phyloP scores from a whole-genome alignment of 2,113 vertebrate genomes.

The Ptilonorhynchus violaceus region DNA sequence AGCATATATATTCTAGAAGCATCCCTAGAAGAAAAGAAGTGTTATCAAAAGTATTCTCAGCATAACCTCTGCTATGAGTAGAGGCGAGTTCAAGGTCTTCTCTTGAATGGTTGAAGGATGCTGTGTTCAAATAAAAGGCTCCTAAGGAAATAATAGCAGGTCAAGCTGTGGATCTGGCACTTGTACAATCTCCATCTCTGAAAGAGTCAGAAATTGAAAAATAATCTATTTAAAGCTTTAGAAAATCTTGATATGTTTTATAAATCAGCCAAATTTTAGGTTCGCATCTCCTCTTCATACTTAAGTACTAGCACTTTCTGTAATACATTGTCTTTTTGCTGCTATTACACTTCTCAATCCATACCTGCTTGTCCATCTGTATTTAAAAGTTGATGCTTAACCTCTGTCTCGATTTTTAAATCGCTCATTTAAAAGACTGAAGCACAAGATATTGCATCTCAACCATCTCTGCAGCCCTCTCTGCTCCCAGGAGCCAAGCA shows the following conservation, averaged over 20 bases:
- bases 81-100: constrained; percentile 59
- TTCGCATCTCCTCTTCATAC: background rate
- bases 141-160: constrained; percentile 30
- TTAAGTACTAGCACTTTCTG: background rate
- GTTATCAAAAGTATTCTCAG: constrained; percentile 43
- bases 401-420: background rate
- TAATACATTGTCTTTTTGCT: background rate
- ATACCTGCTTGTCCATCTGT: background rate
- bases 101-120: constrained; percentile 36
- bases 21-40: constrained; percentile 35
- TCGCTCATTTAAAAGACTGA: background rate
- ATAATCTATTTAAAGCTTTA: background rate
- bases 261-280: background rate
- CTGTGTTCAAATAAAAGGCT: constrained; percentile 56
- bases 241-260: background rate
- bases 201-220: background rate
- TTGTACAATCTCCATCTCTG: background rate
- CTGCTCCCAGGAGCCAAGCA: background rate
- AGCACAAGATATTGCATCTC: background rate
- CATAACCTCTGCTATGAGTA: constrained; percentile 29
- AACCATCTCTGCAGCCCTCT: background rate
- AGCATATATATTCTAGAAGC: constrained; percentile 50
- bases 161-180: constrained; percentile 9
- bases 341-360: background rate
- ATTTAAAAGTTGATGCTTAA: background rate